A percentile compares a stretch with the other conserved stretches of the same genome.
Evolutionary conservation across 2,888 invertebrate genomes (phyloP).

Genomic region (Melanophora roralis): DNA sequence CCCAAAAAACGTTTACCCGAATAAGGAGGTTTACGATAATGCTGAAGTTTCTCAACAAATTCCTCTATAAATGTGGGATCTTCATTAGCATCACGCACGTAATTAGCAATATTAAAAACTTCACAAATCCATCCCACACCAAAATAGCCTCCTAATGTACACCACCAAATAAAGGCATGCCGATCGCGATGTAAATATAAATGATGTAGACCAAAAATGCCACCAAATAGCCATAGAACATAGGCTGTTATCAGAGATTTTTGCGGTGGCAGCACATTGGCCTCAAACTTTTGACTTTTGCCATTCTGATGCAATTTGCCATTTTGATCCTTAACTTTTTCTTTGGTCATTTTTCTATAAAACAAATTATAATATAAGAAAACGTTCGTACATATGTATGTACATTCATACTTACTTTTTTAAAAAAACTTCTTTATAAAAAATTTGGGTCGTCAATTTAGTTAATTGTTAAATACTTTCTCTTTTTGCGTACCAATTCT

Average conservation of each 20-base stretch:
- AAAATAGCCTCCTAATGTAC: constrained; percentile 88
- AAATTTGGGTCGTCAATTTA: background rate
- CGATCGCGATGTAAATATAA: constrained; percentile 92
- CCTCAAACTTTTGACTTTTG: constrained; percentile 35
- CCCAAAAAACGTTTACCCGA: constrained; percentile 87
- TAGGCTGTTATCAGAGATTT: constrained; percentile 86
- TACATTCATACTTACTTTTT: constrained; percentile 1
- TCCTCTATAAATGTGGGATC: constrained; percentile 83
- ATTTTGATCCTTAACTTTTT: constrained; percentile 28
- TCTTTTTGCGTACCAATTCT: constrained; percentile 47
- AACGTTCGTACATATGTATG: no score
- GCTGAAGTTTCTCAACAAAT: constrained; percentile 81
- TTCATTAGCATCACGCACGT: constrained; percentile 89
- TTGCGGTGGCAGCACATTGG: constrained; percentile 66
- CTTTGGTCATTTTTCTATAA: constrained; percentile 49
- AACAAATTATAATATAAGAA: background rate
- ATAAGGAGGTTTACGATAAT: constrained; percentile 87
- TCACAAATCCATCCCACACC: constrained; percentile 93
- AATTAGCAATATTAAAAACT: constrained; percentile 88
- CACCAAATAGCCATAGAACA: constrained; percentile 91
- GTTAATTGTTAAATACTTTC: constrained; percentile 37
- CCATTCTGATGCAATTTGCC: constrained; percentile 49
- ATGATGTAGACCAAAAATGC: constrained; percentile 92
- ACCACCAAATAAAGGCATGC: constrained; percentile 94
- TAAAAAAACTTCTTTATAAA: no score